Conservation (phyloP, 2,888 invertebrate genomes). For the Microplitis deprimator region DNA sequence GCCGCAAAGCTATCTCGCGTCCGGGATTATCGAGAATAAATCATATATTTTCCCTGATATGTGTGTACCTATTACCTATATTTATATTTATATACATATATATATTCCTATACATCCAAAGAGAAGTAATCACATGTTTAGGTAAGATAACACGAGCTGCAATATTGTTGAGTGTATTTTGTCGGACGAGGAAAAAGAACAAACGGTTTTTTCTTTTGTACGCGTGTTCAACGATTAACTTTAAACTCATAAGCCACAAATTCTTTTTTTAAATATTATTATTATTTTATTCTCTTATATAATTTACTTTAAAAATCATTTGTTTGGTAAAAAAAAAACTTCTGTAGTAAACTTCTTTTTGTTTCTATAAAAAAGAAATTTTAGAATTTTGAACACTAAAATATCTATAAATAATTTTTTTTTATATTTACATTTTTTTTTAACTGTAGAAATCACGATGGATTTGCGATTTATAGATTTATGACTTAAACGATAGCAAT, state of each 20-base stretch:
- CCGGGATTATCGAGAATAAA: slow-evolving; percentile 70
- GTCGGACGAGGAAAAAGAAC: slow-evolving; percentile 8
- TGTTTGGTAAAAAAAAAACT: too few relatives aligned
- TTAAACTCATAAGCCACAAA: background rate
- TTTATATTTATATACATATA: slow-evolving; percentile 14
- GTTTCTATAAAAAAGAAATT: too few relatives aligned
- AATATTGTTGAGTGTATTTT: slow-evolving; percentile 22
- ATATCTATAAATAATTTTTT: background rate
- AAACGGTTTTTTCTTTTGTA: slow-evolving; percentile 50
- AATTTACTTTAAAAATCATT: background rate
- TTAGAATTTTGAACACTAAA: background rate
- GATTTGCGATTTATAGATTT: slow-evolving; percentile 65
- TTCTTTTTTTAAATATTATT: slow-evolving; percentile 2
- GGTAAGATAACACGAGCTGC: slow-evolving; percentile 21
- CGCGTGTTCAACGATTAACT: slow-evolving; percentile 33
- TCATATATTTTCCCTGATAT: slow-evolving; percentile 65
- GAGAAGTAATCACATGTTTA: slow-evolving; percentile 3
- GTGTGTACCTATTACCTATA: slow-evolving; percentile 13
- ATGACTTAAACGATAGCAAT: slow-evolving; percentile 54
- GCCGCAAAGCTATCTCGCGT: slow-evolving; percentile 51
- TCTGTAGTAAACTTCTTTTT: too few relatives aligned
- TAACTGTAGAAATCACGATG: slow-evolving; percentile 51
- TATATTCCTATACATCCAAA: slow-evolving; percentile 16
- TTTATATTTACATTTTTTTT: slow-evolving; percentile 5
- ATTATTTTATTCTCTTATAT: background rate